Conservation (phyloP, 2,797 vertebrate species). For the Hydrolagus colliei region DNA sequence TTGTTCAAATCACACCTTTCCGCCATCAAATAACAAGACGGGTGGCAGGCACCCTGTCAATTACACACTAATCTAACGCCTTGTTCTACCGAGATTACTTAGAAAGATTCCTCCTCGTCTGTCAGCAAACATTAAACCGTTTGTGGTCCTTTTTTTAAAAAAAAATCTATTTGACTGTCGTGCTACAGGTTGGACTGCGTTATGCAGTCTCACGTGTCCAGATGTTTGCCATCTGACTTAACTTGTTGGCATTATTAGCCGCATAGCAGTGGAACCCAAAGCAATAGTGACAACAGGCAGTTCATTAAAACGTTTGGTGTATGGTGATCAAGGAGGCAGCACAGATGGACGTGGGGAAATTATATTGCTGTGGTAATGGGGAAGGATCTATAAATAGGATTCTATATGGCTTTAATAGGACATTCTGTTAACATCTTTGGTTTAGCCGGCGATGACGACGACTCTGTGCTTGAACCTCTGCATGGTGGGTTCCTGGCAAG, state of each 20-base stretch:
- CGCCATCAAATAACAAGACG: neutral
- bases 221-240: neutral
- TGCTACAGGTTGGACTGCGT: neutral
- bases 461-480: too few relatives aligned
- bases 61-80: slow-evolving; percentile 15
- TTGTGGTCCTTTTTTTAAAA: neutral
- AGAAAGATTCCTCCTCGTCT: neutral
- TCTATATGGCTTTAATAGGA: too few relatives aligned
- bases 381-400: too few relatives aligned
- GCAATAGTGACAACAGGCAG: neutral
- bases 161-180: neutral
- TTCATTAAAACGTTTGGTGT: neutral
- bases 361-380: too few relatives aligned
- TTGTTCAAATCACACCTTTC: neutral
- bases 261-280: neutral
- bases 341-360: too few relatives aligned
- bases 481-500: too few relatives aligned
- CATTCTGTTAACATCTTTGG: too few relatives aligned
- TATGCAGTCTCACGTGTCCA: neutral
- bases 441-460: too few relatives aligned
- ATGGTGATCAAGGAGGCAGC: neutral
- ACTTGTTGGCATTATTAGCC: neutral
- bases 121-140: slow-evolving; percentile 5
- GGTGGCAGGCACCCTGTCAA: neutral
- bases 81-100: neutral